Evolutionary conservation across 2,888 invertebrate genomes (phyloP).

Genomic region (Rhopalosiphum nymphaeae): DNA sequence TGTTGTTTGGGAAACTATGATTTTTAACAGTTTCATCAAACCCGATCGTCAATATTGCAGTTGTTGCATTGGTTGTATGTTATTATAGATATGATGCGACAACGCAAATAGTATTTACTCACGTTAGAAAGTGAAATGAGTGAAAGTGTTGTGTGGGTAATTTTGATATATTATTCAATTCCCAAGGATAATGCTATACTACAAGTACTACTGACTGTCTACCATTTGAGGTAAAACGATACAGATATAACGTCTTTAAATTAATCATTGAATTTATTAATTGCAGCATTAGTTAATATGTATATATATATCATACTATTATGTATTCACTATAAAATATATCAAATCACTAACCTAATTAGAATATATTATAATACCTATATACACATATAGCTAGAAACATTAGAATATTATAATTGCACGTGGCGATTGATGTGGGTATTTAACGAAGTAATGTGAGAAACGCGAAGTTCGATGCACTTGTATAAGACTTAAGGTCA

Average conservation of each 20-base stretch:
- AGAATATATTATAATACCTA: background rate
- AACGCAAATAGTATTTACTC: background rate
- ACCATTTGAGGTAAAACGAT: background rate
- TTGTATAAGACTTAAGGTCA: slow-evolving; percentile 9
- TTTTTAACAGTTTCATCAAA: slow-evolving; percentile 32
- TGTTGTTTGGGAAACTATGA: background rate
- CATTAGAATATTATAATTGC: background rate
- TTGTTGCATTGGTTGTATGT: background rate
- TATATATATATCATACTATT: background rate
- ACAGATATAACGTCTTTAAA: background rate
- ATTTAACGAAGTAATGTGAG: background rate
- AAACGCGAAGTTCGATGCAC: slow-evolving; percentile 6
- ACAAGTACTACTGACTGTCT: background rate
- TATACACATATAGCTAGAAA: background rate
- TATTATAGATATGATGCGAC: background rate
- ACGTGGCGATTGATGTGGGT: background rate
- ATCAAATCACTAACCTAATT: background rate
- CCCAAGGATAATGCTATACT: slow-evolving; percentile 28
- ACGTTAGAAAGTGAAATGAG: slow-evolving; percentile 62
- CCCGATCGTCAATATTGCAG: background rate
- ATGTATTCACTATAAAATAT: background rate
- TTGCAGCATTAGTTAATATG: background rate
- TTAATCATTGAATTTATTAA: slow-evolving; percentile 12
- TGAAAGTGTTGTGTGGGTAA: slow-evolving; percentile 42
- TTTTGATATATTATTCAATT: slow-evolving; percentile 36